Base-by-base conservation (phyloP, 2,888 invertebrate species). In the Deroplatys truncata region DNA sequence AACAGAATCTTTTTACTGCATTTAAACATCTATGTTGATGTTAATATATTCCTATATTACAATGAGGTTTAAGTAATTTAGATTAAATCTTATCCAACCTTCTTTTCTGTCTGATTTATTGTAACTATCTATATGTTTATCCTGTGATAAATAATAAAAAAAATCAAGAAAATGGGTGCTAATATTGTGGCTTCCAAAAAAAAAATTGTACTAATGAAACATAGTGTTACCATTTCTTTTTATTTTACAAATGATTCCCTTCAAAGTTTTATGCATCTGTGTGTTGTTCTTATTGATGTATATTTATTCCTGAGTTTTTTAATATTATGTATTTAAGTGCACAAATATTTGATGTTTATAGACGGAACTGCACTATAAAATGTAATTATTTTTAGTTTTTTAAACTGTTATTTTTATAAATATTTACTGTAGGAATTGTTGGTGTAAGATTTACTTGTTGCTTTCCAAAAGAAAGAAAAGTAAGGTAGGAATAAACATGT, bases 171-270 rank as follows among this genome's bases (percentile, higher is more conserved):
- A 72, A 72, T 72, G 56, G 86, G 86, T 86, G 86, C 56, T 86
- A 86, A 86, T 43, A 86, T 28, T 86, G 56, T 86, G 86, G 28
- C 86, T 86, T 86, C 86, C 56, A 86, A 86, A 86, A 43, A 72
- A 72, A 72, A 72, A 72, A 72, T 5, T 72, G 56, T 20, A 72
- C 20, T 72, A 72, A 72, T 72, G 20, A 20, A 72, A 72, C 15
- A 16, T 20, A 72, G 16, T 72, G 25, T 25, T 5, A 72, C 25
- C 25, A 72, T 20, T 72, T 72, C 56, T 20, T 72, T 72, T 72
- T 16, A 72, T 72, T 72, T 72, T 72, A 20, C 56, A 20, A 25
- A 72, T 25, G 5, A 1, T 56, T 20, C 56, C 25, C 56, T 72
- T 72, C 5, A 25, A 20, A 72, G 25, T 16, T 72, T 72, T 20